Base-by-base conservation (phyloP, 1,140 invertebrate species). In the Nasonia vitripennis region DNA sequence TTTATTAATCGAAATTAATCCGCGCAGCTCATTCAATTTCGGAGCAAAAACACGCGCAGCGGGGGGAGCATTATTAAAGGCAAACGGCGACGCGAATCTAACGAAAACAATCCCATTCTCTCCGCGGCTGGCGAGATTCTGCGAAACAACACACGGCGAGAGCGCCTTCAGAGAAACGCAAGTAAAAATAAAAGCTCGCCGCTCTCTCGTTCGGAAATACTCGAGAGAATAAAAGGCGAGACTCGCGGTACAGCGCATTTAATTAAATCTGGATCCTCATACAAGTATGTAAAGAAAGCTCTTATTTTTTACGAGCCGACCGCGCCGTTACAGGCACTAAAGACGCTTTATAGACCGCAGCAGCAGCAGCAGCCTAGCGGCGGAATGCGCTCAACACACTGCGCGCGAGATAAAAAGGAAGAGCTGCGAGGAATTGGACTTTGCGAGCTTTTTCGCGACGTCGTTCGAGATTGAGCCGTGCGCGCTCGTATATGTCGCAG, bases 251-350 rank as follows among this genome's bases (percentile, higher is more conserved):
- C 27, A 27, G 70, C 23, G 70, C 62, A 78, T 83, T 48, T 70
- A 78, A 78, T 83, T 70, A 70, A 17, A 78, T 83, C 68, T 51
- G n/a, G 78, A 78, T 83, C 48, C 55, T 68, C 31, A 83, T 48
- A 78, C 62, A 83, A 45, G 37, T 78, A 41, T 37, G 81, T 14
- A 74, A 78, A 48, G 74, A 78, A 78, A 48, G 37, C 37, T 82
- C 51, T 82, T 75, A 82, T 41, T 77, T 83, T 83, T 83, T 78
- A 78, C 62, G 41, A 83, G 20, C 9, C n/a, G 14, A n/a, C 23
- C 23, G 55, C 20, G 10, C 41, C 41, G 70, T 83, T 74, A 83
- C 81, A 83, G 81, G 48, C 14, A 83, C 62, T 83, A 70, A 83
- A 83, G 55, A 41, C 34, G 31, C 12, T 83, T 83, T 83, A 83